Evolutionary conservation across 2,797 vertebrate genomes (phyloP).

Genomic region (Anabacerthia variegaticeps): DNA sequence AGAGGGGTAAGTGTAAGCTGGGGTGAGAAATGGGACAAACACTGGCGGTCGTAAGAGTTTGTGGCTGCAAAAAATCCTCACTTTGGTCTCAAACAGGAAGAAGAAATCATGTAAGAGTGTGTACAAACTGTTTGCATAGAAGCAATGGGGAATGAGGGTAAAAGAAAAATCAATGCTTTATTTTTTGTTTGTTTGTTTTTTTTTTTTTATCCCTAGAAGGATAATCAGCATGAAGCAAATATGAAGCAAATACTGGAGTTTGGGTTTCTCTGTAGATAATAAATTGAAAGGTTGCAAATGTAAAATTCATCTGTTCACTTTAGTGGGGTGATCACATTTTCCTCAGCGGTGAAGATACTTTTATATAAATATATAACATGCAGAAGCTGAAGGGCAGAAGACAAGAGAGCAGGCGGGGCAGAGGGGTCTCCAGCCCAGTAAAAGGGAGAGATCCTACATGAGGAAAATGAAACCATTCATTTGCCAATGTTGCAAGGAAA

Average conservation of each 20-base stretch:
- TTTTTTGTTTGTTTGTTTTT: background rate
- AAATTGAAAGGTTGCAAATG: background rate
- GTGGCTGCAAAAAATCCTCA: background rate
- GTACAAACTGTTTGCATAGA: background rate
- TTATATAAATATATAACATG: background rate
- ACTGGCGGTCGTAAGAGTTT: background rate
- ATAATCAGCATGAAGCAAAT: conserved; percentile 3
- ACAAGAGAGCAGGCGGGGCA: rapidly evolving
- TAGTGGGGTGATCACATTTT: background rate
- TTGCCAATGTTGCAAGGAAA: background rate
- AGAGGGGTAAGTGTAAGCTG: background rate
- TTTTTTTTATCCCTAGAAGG: background rate
- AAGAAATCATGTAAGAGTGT: background rate
- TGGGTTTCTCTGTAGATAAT: background rate
- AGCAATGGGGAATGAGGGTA: background rate
- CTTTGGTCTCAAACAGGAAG: background rate
- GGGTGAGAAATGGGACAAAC: conserved; percentile 38
- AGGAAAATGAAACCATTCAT: background rate
- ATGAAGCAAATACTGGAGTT: background rate
- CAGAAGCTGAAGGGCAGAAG: background rate
- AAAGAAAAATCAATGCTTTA: background rate
- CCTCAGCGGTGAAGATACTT: background rate
- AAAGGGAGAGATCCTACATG: background rate
- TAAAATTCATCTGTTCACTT: background rate
- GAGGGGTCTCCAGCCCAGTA: background rate